Conservation (phyloP, 2,113 vertebrate genomes). For the Equus quagga region DNA sequence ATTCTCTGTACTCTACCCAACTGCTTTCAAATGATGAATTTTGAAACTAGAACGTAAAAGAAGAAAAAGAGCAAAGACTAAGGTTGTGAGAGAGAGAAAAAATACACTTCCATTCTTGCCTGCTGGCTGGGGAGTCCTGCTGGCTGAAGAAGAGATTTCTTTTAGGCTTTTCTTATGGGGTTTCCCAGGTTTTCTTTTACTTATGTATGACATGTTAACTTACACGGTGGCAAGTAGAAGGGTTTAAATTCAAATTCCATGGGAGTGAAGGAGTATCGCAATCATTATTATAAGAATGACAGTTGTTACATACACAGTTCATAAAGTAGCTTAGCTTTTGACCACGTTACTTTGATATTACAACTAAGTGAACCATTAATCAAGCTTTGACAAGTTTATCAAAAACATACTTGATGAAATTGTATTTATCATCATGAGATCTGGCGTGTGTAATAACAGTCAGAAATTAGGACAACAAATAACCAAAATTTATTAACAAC, state of each 20-base stretch:
- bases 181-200: conserved; percentile 32
- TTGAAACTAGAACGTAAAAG: conserved; percentile 30
- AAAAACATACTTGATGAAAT: background rate
- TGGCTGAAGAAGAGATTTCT: conserved; percentile 14
- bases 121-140: conserved; percentile 45
- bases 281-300: background rate
- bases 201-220: background rate
- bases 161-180: background rate
- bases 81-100: background rate
- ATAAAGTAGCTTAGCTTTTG: background rate
- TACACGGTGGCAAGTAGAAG: background rate
- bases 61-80: conserved; percentile 19
- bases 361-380: background rate
- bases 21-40: conserved; percentile 42
- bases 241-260: conserved; percentile 17
- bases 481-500: background rate
- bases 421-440: background rate
- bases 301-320: background rate
- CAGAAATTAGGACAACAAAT: background rate
- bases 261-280: background rate
- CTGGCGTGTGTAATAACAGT: background rate
- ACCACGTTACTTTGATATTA: background rate
- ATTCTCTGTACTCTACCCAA: background rate
- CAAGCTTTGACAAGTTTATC: background rate
- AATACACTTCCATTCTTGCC: background rate